Conservation (phyloP, 37 sponge, comb jelly and placozoan genomes). For the Bolinopsis microptera region DNA sequence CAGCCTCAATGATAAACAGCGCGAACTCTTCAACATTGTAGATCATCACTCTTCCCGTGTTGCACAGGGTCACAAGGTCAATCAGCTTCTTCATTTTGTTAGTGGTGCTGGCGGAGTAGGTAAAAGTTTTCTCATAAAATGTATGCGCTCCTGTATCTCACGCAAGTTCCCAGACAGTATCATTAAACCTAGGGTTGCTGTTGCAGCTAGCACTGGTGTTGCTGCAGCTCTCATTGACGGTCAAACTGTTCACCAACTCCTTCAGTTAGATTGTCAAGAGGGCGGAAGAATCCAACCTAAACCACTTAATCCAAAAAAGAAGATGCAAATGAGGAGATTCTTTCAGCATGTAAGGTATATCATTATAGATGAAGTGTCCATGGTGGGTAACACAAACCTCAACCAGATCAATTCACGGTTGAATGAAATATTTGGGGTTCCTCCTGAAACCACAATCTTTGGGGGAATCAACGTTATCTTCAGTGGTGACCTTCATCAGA, state of each 20-base stretch:
- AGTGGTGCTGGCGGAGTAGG: neutral
- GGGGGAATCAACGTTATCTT: neutral
- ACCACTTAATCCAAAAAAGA: neutral
- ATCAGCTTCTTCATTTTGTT: neutral
- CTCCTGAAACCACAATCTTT: neutral
- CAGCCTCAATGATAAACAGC: neutral
- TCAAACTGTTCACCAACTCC: neutral
- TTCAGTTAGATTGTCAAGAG: neutral
- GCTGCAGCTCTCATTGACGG: conserved; percentile 35
- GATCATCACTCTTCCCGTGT: neutral
- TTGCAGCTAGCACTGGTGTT: neutral
- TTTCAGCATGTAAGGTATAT: neutral
- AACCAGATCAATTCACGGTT: neutral
- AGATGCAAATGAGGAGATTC: neutral
- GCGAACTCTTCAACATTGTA: neutral
- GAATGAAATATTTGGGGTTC: neutral
- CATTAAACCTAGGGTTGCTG: neutral
- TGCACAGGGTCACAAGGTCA: neutral
- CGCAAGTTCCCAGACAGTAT: neutral
- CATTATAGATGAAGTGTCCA: neutral
- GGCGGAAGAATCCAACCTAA: neutral
- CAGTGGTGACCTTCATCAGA: neutral
- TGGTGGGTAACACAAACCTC: neutral
- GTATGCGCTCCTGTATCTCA: neutral
- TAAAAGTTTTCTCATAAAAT: neutral